These are phyloP conservation scores for Pelochelys cantorii DNA, from an alignment of 2,797 vertebrate species.

Conservation along the genomic window DNA sequence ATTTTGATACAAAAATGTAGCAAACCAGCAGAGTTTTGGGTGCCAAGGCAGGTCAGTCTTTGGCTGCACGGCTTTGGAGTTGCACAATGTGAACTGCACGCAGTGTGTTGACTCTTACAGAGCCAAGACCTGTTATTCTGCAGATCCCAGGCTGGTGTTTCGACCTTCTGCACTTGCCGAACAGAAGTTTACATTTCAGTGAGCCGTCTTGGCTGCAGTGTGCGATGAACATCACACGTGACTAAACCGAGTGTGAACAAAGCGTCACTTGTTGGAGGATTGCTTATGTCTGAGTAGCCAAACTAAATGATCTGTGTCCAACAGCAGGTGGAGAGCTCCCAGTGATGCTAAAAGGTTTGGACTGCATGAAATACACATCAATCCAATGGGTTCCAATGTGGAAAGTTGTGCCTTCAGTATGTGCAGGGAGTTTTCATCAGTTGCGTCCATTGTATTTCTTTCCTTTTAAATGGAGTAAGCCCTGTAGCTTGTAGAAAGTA, in stretches of 20 bases:
- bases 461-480: background rate
- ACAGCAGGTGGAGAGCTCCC: fast-evolving
- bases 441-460: background rate
- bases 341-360: background rate
- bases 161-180: background rate
- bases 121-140: background rate
- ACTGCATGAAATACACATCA: background rate
- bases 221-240: fast-evolving
- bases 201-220: background rate
- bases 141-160: background rate
- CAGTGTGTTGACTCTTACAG: background rate
- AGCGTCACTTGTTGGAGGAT: background rate
- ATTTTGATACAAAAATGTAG: background rate
- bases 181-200: background rate
- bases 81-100: background rate
- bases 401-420: background rate
- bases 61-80: background rate
- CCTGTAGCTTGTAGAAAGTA: background rate
- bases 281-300: background rate
- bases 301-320: background rate
- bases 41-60: background rate
- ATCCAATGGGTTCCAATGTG: background rate
- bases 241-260: background rate
- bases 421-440: background rate
- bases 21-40: background rate